A percentile compares a stretch with the other conserved stretches of the same genome.
Conservation (phyloP, 2,888 invertebrate species). For the Drosophila borealis region DNA sequence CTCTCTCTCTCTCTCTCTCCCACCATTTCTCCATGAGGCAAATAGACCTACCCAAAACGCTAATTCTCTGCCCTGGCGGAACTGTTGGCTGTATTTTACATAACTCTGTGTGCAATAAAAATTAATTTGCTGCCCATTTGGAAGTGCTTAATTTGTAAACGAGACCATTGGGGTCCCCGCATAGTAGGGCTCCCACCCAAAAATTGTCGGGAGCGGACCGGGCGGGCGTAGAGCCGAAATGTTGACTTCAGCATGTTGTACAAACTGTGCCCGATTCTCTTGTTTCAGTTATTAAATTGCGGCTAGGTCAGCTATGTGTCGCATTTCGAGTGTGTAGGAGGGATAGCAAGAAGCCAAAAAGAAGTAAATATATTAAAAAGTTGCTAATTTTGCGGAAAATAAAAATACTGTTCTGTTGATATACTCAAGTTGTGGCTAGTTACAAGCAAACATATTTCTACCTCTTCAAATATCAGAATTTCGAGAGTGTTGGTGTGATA, state of each 20-base stretch:
- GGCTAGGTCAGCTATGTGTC: constrained; percentile 20
- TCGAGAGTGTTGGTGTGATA: too few species aligned
- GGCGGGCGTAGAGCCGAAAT: constrained; percentile 16
- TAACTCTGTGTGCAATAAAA: constrained; percentile 78
- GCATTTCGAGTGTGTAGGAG: not conserved
- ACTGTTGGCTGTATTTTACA: constrained; percentile 71
- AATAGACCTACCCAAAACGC: constrained; percentile 12
- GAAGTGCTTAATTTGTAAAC: constrained; percentile 81
- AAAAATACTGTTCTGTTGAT: too few species aligned
- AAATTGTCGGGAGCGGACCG: constrained; percentile 30
- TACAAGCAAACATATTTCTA: too few species aligned
- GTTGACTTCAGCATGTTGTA: constrained; percentile 47
- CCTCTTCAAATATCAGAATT: too few species aligned
- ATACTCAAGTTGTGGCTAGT: too few species aligned
- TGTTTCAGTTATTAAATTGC: constrained; percentile 15
- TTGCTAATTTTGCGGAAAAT: not conserved
- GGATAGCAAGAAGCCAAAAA: not conserved
- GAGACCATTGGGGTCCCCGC: constrained; percentile 72
- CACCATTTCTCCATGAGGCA: constrained; percentile 8
- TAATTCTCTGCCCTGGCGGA: constrained; percentile 23
- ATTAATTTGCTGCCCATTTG: constrained; percentile 80
- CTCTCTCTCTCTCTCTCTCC: not conserved
- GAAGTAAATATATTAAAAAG: not conserved
- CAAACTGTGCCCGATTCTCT: constrained; percentile 29
- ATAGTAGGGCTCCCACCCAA: constrained; percentile 28